Evolutionary conservation across 1,140 invertebrate genomes (phyloP), one percentile per base, ranked within the genome.

Genomic region (Papilio dardanus): DNA sequence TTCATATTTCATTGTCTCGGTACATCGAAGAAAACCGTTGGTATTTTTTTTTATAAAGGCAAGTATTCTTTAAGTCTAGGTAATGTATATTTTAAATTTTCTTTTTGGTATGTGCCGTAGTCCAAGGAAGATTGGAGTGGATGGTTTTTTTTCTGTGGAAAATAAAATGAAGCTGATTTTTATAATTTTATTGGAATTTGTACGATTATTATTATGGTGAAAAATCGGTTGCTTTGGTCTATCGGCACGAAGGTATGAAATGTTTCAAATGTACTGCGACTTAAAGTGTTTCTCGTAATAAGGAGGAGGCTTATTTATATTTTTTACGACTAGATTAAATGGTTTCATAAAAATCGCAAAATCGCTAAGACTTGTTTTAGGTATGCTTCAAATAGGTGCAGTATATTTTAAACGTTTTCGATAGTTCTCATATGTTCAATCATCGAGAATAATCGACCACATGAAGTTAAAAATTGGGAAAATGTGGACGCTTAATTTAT

Each of bases 1-100:
- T 75, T 77, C 66, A 74, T 77, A 73, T 62, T 78, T 54, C n/a
- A 71, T 40, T 62, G 54, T 74, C 37, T 46, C 21, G 71, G 30
- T 54, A 30, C 28, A 31, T 62, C 10, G 24, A 74, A 74, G 42
- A 73, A 30, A n/a, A n/a, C 8, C 14, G 8, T 21, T 30, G 28
- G 42, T 46, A n/a, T 46, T 46, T 46, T 10, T 42, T n/a, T 40
- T 31, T 33, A 67, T 14, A 10, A 73, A 73, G 71, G 71, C 71
- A 73, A 73, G 71, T 73, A 73, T 73, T 54, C 30, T n/a, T 12
- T 28, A 10, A 50, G 46, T 62, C 12, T 28, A 62, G 54, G 54
- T 62, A 62, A 62, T 28, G 24, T 28, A 62, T 62, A 46, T 46
- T 46, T 42, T 28, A 28, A 62, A 28, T 21, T 62, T 28, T 62